Evolutionary conservation across 2,797 vertebrate species (phyloP).

Genomic region (Paramormyrops hopkinsi): DNA sequence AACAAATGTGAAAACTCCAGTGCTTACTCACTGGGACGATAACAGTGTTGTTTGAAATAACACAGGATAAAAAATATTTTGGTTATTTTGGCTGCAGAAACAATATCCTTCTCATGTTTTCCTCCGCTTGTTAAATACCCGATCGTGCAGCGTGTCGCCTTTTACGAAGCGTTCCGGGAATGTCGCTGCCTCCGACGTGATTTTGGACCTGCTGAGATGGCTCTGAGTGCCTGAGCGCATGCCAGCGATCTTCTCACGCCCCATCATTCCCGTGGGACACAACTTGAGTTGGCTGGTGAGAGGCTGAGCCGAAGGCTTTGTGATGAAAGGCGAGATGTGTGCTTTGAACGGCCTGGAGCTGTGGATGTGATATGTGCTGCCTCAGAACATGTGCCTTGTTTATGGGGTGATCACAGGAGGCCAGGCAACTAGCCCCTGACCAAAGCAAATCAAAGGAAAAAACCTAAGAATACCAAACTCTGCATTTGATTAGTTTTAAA

Average conservation of each 20-base stretch:
- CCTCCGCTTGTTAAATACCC: not conserved
- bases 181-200: not conserved
- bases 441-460: not conserved
- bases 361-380: not conserved
- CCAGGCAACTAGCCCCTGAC: not conserved
- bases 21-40: not conserved
- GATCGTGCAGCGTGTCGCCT: not conserved
- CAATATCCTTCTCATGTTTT: not conserved
- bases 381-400: not conserved
- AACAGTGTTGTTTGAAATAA: conserved; percentile 13
- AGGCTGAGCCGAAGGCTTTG: not conserved
- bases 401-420: conserved; percentile 18
- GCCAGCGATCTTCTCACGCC: not conserved
- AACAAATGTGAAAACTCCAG: not conserved
- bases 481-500: not conserved
- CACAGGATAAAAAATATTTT: not conserved
- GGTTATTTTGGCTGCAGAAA: not conserved
- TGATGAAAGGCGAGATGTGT: conserved; percentile 5
- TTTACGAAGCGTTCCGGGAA: conserved; percentile 5
- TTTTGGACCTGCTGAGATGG: conserved; percentile 15
- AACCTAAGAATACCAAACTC: not conserved
- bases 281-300: not conserved
- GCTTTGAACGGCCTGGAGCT: not conserved
- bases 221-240: not conserved
- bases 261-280: not conserved